Conservation (phyloP, 2,113 vertebrate genomes). For the Turnix velox region DNA sequence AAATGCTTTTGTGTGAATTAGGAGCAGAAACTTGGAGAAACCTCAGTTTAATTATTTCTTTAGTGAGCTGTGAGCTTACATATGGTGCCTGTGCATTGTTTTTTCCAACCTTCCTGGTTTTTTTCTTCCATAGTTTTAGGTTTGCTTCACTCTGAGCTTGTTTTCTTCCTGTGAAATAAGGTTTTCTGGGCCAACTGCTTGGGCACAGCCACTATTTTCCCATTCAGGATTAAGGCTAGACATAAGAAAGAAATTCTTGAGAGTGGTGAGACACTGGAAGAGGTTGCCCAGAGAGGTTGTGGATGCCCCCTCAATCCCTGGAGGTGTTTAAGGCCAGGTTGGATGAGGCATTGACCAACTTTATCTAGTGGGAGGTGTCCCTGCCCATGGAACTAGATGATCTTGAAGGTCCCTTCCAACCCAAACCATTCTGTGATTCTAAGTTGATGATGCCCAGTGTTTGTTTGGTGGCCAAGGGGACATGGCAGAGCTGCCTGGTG, state of each 20-base stretch:
- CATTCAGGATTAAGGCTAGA: too few species aligned
- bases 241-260: too few species aligned
- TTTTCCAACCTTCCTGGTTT: background rate
- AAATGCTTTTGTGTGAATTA: background rate
- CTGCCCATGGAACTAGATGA: too few species aligned
- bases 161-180: background rate
- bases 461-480: background rate
- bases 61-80: background rate
- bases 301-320: too few species aligned
- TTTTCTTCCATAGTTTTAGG: background rate
- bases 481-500: background rate
- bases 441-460: rapidly evolving
- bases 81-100: rapidly evolving
- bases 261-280: too few species aligned
- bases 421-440: background rate
- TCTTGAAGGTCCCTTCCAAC: too few species aligned
- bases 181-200: background rate
- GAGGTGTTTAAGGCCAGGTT: too few species aligned
- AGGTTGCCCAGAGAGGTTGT: too few species aligned
- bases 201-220: too few species aligned
- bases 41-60: background rate
- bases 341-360: too few species aligned
- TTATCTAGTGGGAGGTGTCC: too few species aligned
- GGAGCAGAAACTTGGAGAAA: background rate
- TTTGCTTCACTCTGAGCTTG: background rate